phyloP scores from a whole-genome alignment of 2,113 vertebrate genomes.

The Neotragus moschatus region DNA sequence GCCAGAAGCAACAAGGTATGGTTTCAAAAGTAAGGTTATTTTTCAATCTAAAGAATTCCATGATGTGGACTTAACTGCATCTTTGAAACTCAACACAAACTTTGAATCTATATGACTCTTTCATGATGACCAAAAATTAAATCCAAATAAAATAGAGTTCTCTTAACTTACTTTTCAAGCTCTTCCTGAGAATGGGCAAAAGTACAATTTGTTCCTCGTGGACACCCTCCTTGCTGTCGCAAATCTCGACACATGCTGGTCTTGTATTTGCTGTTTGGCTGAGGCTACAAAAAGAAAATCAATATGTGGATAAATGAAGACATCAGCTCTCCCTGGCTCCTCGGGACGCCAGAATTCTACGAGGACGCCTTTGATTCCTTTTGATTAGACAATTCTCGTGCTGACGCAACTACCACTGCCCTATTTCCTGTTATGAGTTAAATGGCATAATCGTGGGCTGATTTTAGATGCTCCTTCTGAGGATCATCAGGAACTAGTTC shows the following conservation, averaged over 20 bases:
- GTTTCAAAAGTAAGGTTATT: constrained; percentile 14
- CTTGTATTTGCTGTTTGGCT: constrained; percentile 98
- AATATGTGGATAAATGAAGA: neutral
- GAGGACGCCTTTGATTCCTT: neutral
- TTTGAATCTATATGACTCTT: neutral
- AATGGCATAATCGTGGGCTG: neutral
- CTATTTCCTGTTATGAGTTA: neutral
- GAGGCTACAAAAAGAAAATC: constrained; percentile 83
- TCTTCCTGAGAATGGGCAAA: constrained; percentile 99
- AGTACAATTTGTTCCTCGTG: constrained; percentile 94
- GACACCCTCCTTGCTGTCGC: constrained; percentile 94
- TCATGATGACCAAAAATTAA: neutral
- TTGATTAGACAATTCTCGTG: neutral
- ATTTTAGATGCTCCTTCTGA: neutral
- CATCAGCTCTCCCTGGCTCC: neutral
- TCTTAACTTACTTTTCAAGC: constrained; percentile 92
- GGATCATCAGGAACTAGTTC: neutral
- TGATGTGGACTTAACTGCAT: neutral
- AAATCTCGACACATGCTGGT: constrained; percentile 98
- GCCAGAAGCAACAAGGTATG: neutral
- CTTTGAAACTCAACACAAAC: constrained; percentile 26
- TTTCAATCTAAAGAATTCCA: neutral
- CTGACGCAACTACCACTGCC: constrained; percentile 2
- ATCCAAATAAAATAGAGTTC: constrained; percentile 5
- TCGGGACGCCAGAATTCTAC: neutral